These are phyloP conservation scores for Nyctibius grandis DNA, from an alignment of 2,797 vertebrate species.

Conservation along the genomic window DNA sequence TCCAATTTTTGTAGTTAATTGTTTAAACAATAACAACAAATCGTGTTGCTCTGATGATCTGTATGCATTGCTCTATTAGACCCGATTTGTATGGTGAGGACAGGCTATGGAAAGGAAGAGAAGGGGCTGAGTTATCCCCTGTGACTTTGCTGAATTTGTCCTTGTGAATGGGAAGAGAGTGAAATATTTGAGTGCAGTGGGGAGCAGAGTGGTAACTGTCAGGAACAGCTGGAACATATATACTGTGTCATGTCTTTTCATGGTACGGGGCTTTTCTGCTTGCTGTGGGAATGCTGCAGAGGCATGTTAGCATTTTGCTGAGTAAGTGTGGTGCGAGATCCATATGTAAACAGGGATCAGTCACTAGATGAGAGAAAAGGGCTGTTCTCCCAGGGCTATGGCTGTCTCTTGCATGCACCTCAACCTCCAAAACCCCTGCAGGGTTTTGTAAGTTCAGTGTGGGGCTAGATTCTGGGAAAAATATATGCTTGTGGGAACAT, in stretches of 20 bases:
- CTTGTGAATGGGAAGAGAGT: constrained; percentile 7
- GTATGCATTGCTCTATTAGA: neutral
- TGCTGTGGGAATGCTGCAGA: constrained; percentile 50
- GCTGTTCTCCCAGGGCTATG: neutral
- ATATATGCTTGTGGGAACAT: neutral
- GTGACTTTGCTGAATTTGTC: constrained; percentile 26
- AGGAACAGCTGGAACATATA: constrained; percentile 58
- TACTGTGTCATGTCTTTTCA: constrained; percentile 43
- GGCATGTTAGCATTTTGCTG: constrained; percentile 58
- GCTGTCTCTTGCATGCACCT: neutral
- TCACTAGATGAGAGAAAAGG: constrained; percentile 4
- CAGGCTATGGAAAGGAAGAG: constrained; percentile 20
- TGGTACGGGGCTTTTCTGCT: constrained; percentile 10
- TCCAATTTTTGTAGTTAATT: neutral
- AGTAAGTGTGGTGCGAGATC: constrained; percentile 44
- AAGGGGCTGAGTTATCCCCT: neutral
- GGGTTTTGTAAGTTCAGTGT: neutral
- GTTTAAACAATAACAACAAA: neutral
- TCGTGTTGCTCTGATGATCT: neutral
- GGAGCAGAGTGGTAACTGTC: constrained; percentile 18
- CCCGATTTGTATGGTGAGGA: constrained; percentile 41
- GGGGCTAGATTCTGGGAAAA: neutral
- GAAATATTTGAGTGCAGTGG: constrained; percentile 18
- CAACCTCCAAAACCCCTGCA: accelerated
- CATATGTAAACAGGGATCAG: constrained; percentile 42